phyloP scores from a whole-genome alignment of 2,797 vertebrate species.

The Cossypha caffra region DNA sequence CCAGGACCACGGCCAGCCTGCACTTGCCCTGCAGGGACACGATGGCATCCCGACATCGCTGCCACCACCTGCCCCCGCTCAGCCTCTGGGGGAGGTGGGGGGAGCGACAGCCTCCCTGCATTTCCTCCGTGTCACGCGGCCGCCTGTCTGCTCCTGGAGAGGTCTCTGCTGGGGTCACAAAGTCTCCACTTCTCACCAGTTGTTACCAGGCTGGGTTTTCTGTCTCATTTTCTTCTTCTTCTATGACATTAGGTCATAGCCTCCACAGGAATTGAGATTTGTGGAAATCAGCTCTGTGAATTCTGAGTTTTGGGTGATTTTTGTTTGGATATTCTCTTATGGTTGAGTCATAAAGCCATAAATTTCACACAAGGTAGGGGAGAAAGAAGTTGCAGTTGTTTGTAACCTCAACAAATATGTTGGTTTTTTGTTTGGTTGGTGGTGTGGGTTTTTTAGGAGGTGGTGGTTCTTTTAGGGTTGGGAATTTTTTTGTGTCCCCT shows the following conservation, averaged over 20 bases:
- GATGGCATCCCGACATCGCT: not conserved
- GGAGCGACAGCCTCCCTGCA: not conserved
- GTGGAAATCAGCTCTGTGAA: not conserved
- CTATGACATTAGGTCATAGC: not conserved
- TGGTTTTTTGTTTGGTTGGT: not conserved
- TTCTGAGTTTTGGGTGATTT: not conserved
- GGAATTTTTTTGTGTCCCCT: not conserved
- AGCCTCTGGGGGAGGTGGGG: not conserved
- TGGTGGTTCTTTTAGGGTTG: not conserved
- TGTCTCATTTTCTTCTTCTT: not conserved
- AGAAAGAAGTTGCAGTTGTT: not conserved
- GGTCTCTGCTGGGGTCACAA: not conserved
- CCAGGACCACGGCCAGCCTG: accelerated
- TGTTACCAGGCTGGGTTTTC: not conserved
- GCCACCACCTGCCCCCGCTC: not conserved
- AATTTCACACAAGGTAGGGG: not conserved
- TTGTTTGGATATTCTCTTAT: not conserved
- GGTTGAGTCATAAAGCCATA: not conserved
- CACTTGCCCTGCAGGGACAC: accelerated
- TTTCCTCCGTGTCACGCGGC: accelerated
- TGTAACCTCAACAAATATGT: not conserved
- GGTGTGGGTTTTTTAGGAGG: not conserved
- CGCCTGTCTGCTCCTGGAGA: accelerated
- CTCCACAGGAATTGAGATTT: not conserved
- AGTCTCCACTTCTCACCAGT: not conserved